Percentiles rank a stretch among this genome's conserved stretches.
Conservation (phyloP, 2,888 invertebrate species). For the Ennomos erosarius region DNA sequence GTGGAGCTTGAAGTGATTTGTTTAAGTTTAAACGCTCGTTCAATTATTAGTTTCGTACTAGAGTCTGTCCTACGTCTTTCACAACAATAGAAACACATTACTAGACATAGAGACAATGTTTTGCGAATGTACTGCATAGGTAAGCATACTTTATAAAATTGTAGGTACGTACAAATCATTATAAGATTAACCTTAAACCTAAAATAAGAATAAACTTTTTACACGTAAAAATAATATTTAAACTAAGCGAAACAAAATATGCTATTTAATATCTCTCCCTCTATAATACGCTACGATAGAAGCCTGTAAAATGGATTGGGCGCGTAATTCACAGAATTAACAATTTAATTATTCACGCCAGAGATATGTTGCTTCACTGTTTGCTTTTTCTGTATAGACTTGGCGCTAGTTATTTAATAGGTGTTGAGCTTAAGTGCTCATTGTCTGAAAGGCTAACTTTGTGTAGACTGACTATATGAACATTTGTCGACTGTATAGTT, state of each 20-base stretch:
- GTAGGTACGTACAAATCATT: no score
- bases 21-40: not conserved
- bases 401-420: conserved; percentile 11
- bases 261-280: conserved; percentile 16
- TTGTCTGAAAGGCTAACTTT: conserved; percentile 8
- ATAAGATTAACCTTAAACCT: no score
- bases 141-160: no score
- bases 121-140: no score
- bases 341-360: conserved; percentile 32
- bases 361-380: conserved; percentile 25
- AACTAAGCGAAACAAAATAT: conserved; percentile 2
- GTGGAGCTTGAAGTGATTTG: conserved; percentile 15
- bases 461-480: not conserved
- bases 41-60: no score
- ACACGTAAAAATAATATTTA: not conserved
- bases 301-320: conserved; percentile 30
- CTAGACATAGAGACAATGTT: no score
- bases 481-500: no score
- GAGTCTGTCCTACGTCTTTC: no score
- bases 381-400: conserved; percentile 25
- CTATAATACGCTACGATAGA: conserved; percentile 23
- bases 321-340: conserved; percentile 35
- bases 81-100: no score
- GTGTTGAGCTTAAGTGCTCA: conserved; percentile 13
- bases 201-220: no score